Conservation (phyloP, 2,888 invertebrate species). For the Rotaria socialis region DNA sequence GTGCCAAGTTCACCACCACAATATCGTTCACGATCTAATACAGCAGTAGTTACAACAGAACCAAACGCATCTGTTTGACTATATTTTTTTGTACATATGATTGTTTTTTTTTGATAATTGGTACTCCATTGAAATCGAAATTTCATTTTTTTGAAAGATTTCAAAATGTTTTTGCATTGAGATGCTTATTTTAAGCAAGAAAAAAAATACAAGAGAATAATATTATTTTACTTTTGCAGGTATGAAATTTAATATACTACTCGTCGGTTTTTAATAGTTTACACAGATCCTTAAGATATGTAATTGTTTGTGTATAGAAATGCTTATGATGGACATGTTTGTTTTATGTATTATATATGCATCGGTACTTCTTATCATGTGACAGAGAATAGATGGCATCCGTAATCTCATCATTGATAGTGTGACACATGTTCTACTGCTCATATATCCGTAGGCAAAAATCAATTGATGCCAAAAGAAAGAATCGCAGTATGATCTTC, state of each 20-base stretch:
- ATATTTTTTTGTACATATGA: background rate
- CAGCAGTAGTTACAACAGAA: background rate
- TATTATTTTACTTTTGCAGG: too few relatives aligned
- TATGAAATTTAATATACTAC: too few relatives aligned
- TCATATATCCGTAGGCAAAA: background rate
- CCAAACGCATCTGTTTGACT: background rate
- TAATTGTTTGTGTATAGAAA: too few relatives aligned
- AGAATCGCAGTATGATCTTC: background rate
- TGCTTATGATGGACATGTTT: background rate
- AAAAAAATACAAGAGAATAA: too few relatives aligned
- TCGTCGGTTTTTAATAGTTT: too few relatives aligned
- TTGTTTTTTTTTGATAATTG: background rate
- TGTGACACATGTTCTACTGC: background rate
- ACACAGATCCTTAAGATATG: too few relatives aligned
- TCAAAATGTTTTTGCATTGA: too few relatives aligned
- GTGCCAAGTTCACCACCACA: background rate
- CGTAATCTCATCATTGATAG: background rate
- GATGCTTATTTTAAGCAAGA: too few relatives aligned
- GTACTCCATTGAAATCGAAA: background rate
- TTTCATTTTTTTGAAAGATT: background rate
- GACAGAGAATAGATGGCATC: background rate
- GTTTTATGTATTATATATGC: background rate
- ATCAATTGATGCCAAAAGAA: background rate
- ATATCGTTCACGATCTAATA: background rate
- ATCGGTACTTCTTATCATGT: background rate